A percentile compares a stretch with the other conserved stretches of the same genome.
phyloP scores from a whole-genome alignment of 2,797 vertebrate genomes.

The Rhinophrynus dorsalis region DNA sequence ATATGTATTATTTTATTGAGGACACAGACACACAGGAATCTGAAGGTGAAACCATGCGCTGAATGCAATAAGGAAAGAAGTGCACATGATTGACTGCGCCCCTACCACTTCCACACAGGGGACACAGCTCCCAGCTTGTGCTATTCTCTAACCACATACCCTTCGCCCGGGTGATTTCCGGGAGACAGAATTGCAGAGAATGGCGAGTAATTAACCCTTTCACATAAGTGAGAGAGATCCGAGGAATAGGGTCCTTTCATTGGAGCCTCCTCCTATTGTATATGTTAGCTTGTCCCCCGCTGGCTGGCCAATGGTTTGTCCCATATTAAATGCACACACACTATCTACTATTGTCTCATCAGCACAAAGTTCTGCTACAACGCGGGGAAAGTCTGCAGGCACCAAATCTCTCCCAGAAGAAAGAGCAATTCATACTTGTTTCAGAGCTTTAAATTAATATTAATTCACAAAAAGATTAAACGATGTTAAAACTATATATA shows the following conservation, averaged over 20 bases:
- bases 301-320: conserved; percentile 62
- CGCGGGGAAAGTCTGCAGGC: conserved; percentile 66
- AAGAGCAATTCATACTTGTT: conserved; percentile 27
- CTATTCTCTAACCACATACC: neutral
- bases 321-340: conserved; percentile 79
- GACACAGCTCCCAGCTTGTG: conserved; percentile 52
- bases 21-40: conserved; percentile 64
- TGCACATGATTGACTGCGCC: conserved; percentile 84
- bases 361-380: conserved; percentile 81
- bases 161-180: neutral
- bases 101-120: conserved; percentile 69
- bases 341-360: conserved; percentile 84
- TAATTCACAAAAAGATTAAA: neutral
- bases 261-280: neutral
- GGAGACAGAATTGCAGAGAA: neutral
- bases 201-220: neutral
- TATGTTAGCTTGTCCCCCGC: conserved; percentile 61
- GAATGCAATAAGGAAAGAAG: conserved; percentile 74
- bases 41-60: conserved; percentile 85
- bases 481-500: neutral
- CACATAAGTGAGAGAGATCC: neutral
- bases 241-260: neutral
- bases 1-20: conserved; percentile 49
- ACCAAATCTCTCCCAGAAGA: conserved; percentile 55
- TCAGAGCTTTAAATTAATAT: conserved; percentile 9